A percentile compares a stretch with the other conserved stretches of the same genome.
These are phyloP conservation scores for Syngnathoides biaculeatus DNA, from an alignment of 2,113 vertebrate genomes.

Conservation along the genomic window DNA sequence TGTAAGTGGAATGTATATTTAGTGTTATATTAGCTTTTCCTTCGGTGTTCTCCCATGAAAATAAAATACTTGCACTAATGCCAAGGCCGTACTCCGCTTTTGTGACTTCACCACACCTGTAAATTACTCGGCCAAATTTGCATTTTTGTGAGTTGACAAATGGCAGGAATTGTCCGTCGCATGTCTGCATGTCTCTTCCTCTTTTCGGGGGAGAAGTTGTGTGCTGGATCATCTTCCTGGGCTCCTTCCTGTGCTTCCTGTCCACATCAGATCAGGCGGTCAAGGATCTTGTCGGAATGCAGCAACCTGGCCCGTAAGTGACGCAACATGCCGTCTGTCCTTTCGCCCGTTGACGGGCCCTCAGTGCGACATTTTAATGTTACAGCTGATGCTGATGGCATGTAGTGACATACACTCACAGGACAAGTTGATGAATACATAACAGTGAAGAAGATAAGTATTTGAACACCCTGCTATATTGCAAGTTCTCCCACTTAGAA, in stretches of 20 bases:
- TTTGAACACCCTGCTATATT: too few species aligned
- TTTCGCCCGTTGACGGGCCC: conserved; percentile 13
- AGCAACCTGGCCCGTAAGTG: conserved; percentile 42
- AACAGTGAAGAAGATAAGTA: too few species aligned
- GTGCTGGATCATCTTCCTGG: conserved; percentile 45
- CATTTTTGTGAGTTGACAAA: conserved; percentile 2
- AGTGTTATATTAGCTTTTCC: too few species aligned
- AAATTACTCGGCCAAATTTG: not conserved
- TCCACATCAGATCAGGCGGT: conserved; percentile 73
- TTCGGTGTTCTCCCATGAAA: too few species aligned
- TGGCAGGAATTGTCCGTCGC: not conserved
- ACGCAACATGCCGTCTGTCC: conserved; percentile 45
- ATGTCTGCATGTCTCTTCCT: conserved; percentile 48
- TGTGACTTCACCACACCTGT: too few species aligned
- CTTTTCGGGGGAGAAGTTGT: conserved; percentile 60
- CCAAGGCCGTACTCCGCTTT: too few species aligned
- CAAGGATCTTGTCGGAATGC: conserved; percentile 61
- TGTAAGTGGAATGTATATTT: too few species aligned
- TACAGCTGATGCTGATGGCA: conserved; percentile 5
- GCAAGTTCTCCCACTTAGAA: too few species aligned
- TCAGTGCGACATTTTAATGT: not conserved
- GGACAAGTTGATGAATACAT: not conserved
- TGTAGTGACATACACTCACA: not conserved
- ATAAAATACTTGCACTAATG: too few species aligned
- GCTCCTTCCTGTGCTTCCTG: conserved; percentile 73